Conservation (phyloP, 2,113 vertebrate genomes). For the Chlamydotis undulata region DNA sequence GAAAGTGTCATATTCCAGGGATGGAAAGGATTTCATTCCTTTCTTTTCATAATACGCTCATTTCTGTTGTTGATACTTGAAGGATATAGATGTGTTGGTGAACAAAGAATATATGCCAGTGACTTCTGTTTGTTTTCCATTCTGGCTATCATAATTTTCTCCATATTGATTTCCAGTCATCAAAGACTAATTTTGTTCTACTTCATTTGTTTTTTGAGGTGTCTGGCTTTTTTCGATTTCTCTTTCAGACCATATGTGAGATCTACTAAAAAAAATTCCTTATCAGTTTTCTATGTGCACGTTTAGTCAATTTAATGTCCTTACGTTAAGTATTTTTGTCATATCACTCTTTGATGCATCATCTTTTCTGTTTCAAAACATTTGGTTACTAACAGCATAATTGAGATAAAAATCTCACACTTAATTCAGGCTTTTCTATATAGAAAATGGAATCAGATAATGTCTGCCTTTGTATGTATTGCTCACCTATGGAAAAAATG, state of each 20-base stretch:
- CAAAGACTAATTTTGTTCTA: not conserved
- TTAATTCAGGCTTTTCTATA: not conserved
- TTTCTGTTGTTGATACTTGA: not conserved
- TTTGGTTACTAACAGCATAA: not conserved
- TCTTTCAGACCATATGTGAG: not conserved
- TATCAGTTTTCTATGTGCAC: not conserved
- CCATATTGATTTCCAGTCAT: not conserved
- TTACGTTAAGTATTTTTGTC: not conserved
- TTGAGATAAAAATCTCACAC: not conserved
- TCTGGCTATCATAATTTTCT: not conserved
- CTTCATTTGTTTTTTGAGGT: not conserved
- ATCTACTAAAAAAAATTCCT: not conserved
- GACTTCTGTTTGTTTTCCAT: not conserved
- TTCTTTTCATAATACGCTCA: not conserved
- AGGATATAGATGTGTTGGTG: not conserved
- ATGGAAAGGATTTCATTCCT: not conserved
- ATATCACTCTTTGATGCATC: not conserved
- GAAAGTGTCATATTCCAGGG: not conserved
- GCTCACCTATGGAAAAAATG: not conserved
- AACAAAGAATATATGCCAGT: not conserved
- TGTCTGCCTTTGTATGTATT: not conserved
- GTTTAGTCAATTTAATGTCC: not conserved
- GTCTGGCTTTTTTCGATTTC: not conserved
- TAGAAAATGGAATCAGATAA: not conserved
- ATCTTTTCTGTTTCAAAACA: conserved; percentile 11